phyloP scores from a whole-genome alignment of 2,888 invertebrate genomes.

The Epicampocera succincta region DNA sequence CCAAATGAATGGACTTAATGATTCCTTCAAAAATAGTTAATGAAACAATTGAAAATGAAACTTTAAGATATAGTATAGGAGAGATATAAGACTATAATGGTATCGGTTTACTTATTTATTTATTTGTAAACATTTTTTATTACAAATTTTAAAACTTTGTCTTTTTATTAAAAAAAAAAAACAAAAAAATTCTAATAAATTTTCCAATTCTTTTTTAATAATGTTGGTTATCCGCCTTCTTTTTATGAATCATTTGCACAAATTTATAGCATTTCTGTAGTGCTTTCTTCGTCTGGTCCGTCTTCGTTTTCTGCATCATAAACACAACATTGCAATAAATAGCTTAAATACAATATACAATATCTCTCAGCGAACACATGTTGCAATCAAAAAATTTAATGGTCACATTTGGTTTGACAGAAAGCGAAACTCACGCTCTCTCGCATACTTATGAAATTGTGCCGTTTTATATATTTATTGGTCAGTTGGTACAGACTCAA shows the following conservation, averaged over 20 bases:
- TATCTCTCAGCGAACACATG: background rate
- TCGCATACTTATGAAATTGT: background rate
- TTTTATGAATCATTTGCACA: conserved; percentile 11
- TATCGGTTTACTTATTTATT: no score
- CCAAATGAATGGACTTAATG: no score
- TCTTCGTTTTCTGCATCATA: background rate
- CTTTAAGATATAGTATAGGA: no score
- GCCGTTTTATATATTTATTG: conserved; percentile 16
- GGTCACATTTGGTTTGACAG: background rate
- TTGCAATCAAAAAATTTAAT: background rate
- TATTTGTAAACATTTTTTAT: no score
- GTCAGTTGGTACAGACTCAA: conserved; percentile 5
- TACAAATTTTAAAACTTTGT: no score
- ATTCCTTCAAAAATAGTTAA: no score
- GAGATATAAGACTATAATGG: no score
- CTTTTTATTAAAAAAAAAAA: no score
- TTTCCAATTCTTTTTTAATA: no score
- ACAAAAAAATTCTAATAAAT: no score
- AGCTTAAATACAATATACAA: conserved; percentile 1
- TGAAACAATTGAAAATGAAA: no score
- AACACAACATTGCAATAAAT: background rate
- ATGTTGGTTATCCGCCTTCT: background rate
- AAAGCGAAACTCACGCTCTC: background rate
- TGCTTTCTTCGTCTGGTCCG: background rate
- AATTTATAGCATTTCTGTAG: conserved; percentile 5